phyloP scores from a whole-genome alignment of 2,113 vertebrate genomes.

The Camelus dromedarius region DNA sequence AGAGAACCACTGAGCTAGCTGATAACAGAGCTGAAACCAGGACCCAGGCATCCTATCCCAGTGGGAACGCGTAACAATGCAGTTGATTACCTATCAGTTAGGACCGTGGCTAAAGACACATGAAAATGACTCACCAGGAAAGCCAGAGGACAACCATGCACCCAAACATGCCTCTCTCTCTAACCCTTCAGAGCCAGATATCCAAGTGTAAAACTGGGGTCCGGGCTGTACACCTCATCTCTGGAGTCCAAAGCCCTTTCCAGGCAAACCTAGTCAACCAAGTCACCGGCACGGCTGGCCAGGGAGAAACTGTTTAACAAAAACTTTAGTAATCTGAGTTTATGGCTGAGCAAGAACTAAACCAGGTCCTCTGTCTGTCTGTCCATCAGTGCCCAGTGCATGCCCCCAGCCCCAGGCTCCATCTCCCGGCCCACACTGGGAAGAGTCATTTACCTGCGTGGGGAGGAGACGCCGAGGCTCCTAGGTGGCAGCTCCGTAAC shows the following conservation, averaged over 20 bases:
- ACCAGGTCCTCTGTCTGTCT: not conserved
- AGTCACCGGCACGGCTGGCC: not conserved
- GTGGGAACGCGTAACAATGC: not conserved
- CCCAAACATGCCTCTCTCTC: not conserved
- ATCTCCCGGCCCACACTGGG: too few species aligned
- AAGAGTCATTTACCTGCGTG: not conserved
- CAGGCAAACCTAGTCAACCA: not conserved
- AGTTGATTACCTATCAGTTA: not conserved
- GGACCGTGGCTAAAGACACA: not conserved
- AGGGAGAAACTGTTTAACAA: not conserved
- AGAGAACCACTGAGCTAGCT: not conserved
- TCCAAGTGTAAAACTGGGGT: not conserved
- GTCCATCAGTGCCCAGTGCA: not conserved
- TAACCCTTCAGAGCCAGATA: not conserved
- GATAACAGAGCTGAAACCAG: not conserved
- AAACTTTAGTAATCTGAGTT: not conserved
- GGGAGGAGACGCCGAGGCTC: not conserved
- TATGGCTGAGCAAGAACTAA: not conserved
- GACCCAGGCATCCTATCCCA: not conserved
- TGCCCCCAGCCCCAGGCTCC: accelerated
- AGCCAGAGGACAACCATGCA: not conserved
- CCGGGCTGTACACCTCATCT: not conserved
- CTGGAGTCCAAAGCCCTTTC: not conserved
- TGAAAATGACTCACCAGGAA: not conserved
- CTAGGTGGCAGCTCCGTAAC: accelerated